Evolutionary conservation across 2,888 invertebrate genomes (phyloP).

Genomic region (Nemotelus nigrinus): DNA sequence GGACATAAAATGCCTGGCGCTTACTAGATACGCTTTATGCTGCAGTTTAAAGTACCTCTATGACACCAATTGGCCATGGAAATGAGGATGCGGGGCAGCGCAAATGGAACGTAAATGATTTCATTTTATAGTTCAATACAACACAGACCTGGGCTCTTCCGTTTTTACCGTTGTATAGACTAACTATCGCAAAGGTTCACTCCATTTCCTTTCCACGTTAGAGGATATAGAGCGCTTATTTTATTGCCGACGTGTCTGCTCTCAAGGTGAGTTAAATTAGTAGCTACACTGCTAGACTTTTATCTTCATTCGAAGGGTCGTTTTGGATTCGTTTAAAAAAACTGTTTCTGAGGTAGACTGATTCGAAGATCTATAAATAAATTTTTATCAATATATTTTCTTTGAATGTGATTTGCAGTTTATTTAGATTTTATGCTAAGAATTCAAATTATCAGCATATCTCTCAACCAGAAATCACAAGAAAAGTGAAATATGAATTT

Average conservation of each 20-base stretch:
- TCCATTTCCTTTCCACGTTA: slow-evolving; percentile 14
- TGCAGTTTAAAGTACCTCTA: slow-evolving; percentile 14
- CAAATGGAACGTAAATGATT: slow-evolving; percentile 22
- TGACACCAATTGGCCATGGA: not conserved
- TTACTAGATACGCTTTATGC: slow-evolving; percentile 2
- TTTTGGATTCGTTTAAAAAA: no score
- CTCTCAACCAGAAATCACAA: no score
- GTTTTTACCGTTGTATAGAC: not conserved
- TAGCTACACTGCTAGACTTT: not conserved
- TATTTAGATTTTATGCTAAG: no score
- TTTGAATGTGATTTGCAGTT: no score
- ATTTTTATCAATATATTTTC: no score
- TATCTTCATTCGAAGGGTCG: no score
- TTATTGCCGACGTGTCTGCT: not conserved
- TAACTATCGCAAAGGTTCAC: slow-evolving; percentile 20
- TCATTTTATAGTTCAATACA: slow-evolving; percentile 27
- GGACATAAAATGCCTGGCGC: slow-evolving; percentile 30
- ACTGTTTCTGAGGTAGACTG: no score
- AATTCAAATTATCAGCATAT: no score
- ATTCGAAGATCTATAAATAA: no score
- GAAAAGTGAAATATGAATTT: no score
- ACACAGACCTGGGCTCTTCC: slow-evolving; percentile 3
- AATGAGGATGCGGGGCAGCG: not conserved
- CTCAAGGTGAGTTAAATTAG: not conserved
- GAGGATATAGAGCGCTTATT: slow-evolving; percentile 4